Percentiles rank a stretch among this genome's conserved stretches.
phyloP scores from a whole-genome alignment of 2,888 invertebrate species.

The Trichacis sp. region DNA sequence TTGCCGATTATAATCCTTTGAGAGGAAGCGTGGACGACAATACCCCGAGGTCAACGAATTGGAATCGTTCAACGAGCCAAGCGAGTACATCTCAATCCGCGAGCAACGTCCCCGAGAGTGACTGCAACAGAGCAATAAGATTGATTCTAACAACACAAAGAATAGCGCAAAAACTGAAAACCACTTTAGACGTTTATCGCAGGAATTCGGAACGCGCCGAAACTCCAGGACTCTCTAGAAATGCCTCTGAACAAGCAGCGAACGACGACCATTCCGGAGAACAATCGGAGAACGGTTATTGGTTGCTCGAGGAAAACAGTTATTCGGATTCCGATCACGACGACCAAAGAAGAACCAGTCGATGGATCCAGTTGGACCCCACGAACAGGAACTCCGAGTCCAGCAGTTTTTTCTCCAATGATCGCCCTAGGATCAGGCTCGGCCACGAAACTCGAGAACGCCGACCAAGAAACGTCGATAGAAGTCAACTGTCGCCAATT shows the following conservation, averaged over 20 bases:
- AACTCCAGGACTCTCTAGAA: too few species aligned
- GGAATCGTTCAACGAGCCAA: neutral
- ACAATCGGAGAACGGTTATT: slow-evolving; percentile 61
- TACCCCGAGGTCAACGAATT: neutral
- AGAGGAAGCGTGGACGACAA: neutral
- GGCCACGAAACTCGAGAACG: slow-evolving; percentile 21
- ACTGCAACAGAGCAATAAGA: slow-evolving; percentile 19
- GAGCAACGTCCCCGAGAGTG: slow-evolving; percentile 5
- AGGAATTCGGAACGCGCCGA: too few species aligned
- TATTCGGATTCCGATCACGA: slow-evolving; percentile 62
- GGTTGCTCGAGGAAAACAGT: slow-evolving; percentile 62
- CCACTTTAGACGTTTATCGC: slow-evolving; percentile 34
- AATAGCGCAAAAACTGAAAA: slow-evolving; percentile 20
- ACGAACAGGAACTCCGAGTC: slow-evolving; percentile 45
- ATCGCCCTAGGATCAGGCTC: slow-evolving; percentile 29
- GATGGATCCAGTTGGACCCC: slow-evolving; percentile 58
- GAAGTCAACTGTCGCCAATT: slow-evolving; percentile 53
- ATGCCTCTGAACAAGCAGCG: slow-evolving; percentile 22
- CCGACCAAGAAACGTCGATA: slow-evolving; percentile 27
- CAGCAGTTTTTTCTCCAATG: slow-evolving; percentile 21
- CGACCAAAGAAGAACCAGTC: slow-evolving; percentile 55
- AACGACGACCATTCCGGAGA: slow-evolving; percentile 49
- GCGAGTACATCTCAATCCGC: slow-evolving; percentile 10
- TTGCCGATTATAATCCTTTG: neutral
- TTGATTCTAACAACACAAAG: slow-evolving; percentile 28